Percentiles rank a stretch among this genome's conserved stretches.
Conservation (phyloP, 2,113 vertebrate species). For the Rhipidura dahli region DNA sequence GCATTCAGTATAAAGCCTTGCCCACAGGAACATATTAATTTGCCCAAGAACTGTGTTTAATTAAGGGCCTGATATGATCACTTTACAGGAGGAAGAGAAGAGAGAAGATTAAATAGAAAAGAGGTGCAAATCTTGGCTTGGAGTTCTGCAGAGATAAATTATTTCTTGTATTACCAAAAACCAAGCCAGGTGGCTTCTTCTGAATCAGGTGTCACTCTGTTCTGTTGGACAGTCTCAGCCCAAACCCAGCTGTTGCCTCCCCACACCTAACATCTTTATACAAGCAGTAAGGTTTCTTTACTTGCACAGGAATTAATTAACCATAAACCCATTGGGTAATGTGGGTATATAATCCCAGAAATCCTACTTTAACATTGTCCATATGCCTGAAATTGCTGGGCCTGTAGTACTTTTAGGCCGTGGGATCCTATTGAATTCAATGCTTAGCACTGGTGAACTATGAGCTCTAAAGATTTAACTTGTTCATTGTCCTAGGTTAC, state of each 20-base stretch:
- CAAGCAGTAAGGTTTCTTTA: neutral
- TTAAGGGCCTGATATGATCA: neutral
- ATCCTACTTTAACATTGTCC: neutral
- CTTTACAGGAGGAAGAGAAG: neutral
- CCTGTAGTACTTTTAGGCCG: neutral
- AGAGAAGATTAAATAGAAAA: neutral
- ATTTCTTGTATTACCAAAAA: neutral
- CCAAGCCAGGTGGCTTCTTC: neutral
- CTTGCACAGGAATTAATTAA: neutral
- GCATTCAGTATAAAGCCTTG: neutral
- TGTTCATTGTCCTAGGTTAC: no score
- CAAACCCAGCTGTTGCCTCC: neutral
- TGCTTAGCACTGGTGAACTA: neutral
- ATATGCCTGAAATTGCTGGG: neutral
- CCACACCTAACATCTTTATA: neutral
- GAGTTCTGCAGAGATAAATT: neutral
- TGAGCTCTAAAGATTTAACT: neutral
- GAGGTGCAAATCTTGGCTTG: neutral
- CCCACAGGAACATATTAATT: neutral
- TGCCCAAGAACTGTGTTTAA: neutral
- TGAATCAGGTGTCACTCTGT: neutral
- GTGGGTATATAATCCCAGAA: neutral
- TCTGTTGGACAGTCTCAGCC: neutral
- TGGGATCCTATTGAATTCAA: neutral
- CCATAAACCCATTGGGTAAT: neutral